Evolutionary conservation across 2,888 invertebrate species (phyloP).

Genomic region (Oxytorus armatus): DNA sequence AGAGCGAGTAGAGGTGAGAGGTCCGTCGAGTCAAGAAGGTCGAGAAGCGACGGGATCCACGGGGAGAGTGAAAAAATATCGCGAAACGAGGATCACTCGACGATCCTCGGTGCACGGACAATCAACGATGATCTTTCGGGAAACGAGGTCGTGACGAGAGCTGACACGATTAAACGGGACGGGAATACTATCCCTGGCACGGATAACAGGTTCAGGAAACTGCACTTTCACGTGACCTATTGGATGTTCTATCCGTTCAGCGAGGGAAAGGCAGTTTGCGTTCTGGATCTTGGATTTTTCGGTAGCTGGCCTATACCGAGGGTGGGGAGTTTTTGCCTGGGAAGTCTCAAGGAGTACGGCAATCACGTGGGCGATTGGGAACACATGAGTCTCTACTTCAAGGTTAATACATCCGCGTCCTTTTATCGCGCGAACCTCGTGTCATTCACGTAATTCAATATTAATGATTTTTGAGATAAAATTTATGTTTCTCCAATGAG

Average conservation of each 20-base stretch:
- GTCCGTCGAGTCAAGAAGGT: conserved; percentile 40
- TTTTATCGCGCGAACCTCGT: no score
- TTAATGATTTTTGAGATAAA: no score
- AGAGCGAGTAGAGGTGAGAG: conserved; percentile 26
- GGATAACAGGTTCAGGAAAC: conserved; percentile 75
- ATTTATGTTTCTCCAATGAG: no score
- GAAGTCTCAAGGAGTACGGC: conserved; percentile 86
- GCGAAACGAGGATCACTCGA: conserved; percentile 27
- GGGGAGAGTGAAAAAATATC: conserved; percentile 24
- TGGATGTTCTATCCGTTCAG: conserved; percentile 91
- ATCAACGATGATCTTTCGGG: conserved; percentile 59
- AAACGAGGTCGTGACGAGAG: conserved; percentile 67
- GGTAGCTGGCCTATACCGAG: conserved; percentile 87
- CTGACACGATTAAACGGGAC: conserved; percentile 64
- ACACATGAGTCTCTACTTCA: conserved; percentile 88
- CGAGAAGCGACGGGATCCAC: no score
- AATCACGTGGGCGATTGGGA: conserved; percentile 90
- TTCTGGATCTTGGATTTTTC: conserved; percentile 85
- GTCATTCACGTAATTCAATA: no score
- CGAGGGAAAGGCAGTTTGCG: conserved; percentile 86
- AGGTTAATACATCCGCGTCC: conserved; percentile 73
- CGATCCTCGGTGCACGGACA: conserved; percentile 32
- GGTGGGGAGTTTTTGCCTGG: conserved; percentile 87
- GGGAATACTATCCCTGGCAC: conserved; percentile 67
- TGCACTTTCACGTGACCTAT: conserved; percentile 88